Evolutionary conservation across 1,140 invertebrate genomes (phyloP).

Genomic region (Heliconius nattereri): DNA sequence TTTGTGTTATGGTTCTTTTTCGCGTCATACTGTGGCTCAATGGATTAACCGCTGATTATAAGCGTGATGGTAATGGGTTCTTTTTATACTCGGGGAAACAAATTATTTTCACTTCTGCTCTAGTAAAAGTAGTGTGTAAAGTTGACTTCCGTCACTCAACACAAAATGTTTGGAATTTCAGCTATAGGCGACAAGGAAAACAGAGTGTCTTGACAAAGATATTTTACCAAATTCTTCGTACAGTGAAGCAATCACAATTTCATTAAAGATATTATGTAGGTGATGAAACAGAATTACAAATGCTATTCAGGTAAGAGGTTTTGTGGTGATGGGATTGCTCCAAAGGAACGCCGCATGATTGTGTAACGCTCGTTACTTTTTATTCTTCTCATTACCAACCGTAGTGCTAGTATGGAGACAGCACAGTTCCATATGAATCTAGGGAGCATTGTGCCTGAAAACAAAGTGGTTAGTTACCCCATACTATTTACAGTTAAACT

Average conservation of each 20-base stretch:
- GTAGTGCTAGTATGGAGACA: neutral
- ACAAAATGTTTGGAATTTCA: too few relatives aligned
- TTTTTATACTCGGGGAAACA: too few relatives aligned
- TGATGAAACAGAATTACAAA: conserved; percentile 33
- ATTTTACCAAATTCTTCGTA: neutral
- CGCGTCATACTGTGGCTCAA: too few relatives aligned
- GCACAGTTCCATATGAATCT: neutral
- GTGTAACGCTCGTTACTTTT: conserved; percentile 32
- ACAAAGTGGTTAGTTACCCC: neutral
- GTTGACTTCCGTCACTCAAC: too few relatives aligned
- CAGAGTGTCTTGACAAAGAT: neutral
- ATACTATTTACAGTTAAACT: neutral
- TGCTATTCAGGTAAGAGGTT: conserved; percentile 37
- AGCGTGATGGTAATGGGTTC: too few relatives aligned
- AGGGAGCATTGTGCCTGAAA: neutral
- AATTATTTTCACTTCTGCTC: too few relatives aligned
- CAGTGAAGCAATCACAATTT: conserved; percentile 18
- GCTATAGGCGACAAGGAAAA: too few relatives aligned
- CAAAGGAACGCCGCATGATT: conserved; percentile 31
- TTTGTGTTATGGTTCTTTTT: too few relatives aligned
- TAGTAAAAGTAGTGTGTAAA: too few relatives aligned
- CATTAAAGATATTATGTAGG: conserved; percentile 27
- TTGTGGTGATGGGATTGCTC: conserved; percentile 26
- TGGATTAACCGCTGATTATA: too few relatives aligned
- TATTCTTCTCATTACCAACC: conserved; percentile 29